Evolutionary conservation across 2,888 invertebrate genomes (phyloP).

Genomic region (Acronicta leporina): DNA sequence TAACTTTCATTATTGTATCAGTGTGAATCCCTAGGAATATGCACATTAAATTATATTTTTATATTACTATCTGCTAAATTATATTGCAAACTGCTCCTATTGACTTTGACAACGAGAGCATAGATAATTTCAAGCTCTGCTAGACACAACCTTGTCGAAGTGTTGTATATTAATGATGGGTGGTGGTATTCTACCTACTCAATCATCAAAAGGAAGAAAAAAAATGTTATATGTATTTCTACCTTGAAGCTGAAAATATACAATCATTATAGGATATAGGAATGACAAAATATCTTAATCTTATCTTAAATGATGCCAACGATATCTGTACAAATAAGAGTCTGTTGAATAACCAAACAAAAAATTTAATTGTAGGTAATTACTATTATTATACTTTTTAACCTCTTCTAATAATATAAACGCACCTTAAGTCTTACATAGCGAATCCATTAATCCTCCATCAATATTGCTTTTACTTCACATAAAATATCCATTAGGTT

Average conservation of each 20-base stretch:
- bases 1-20: too few relatives aligned
- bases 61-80: too few relatives aligned
- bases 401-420: not conserved
- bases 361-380: not conserved
- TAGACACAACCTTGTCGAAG: conserved; percentile 3
- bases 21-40: too few relatives aligned
- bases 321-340: too few relatives aligned
- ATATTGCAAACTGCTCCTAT: not conserved
- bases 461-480: not conserved
- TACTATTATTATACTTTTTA: not conserved
- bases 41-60: too few relatives aligned
- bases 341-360: too few relatives aligned
- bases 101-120: conserved; percentile 3
- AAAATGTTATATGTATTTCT: too few relatives aligned
- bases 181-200: not conserved
- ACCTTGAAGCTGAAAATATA: too few relatives aligned
- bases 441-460: not conserved
- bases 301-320: too few relatives aligned
- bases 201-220: too few relatives aligned
- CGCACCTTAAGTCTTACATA: not conserved
- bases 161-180: conserved; percentile 3
- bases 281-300: too few relatives aligned
- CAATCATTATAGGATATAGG: too few relatives aligned
- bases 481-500: not conserved
- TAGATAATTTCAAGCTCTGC: conserved; percentile 21